Conservation (phyloP, 2,113 vertebrate genomes). For the Talpa occidentalis region DNA sequence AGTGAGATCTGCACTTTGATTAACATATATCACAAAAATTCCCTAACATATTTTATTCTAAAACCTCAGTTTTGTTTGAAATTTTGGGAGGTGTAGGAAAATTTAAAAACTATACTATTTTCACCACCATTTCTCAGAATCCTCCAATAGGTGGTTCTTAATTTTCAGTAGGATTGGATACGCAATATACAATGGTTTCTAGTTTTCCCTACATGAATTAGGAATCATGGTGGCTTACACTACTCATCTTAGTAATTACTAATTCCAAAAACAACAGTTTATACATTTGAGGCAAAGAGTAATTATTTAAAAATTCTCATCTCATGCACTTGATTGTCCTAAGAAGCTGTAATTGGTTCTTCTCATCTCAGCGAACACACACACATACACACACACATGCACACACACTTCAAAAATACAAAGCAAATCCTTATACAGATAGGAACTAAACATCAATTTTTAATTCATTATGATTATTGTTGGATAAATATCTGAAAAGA, state of each 20-base stretch:
- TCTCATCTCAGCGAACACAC: background rate
- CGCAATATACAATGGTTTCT: background rate
- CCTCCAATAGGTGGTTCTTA: background rate
- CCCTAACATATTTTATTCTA: background rate
- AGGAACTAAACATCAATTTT: background rate
- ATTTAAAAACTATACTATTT: background rate
- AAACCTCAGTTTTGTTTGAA: background rate
- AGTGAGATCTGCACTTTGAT: background rate
- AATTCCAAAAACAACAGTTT: background rate
- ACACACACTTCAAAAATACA: background rate
- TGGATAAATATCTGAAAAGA: slow-evolving; percentile 3
- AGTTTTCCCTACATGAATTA: background rate
- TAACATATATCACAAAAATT: background rate
- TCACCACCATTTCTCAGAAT: background rate
- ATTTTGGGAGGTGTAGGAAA: background rate
- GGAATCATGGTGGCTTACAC: background rate
- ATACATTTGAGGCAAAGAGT: background rate
- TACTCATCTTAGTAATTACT: background rate
- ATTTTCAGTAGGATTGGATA: background rate
- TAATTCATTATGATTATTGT: background rate
- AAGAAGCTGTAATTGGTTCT: background rate
- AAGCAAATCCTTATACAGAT: background rate
- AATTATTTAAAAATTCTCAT: background rate
- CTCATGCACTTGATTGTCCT: background rate
- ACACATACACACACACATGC: background rate